phyloP scores from a whole-genome alignment of 2,797 vertebrate species.

The Pachyuromys duprasi region DNA sequence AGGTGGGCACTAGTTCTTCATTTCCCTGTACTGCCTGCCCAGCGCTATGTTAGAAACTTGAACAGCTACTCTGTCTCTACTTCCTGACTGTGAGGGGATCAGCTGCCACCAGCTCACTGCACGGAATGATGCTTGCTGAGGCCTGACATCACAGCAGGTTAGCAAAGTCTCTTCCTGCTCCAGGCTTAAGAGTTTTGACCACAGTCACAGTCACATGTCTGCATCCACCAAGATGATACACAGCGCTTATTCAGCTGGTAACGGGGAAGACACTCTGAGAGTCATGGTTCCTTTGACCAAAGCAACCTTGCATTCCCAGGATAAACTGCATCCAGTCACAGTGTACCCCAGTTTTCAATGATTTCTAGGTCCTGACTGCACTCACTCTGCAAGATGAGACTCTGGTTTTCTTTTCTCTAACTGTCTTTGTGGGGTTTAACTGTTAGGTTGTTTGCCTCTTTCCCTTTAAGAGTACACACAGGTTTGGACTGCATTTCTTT shows the following conservation, averaged over 20 bases:
- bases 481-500: no score
- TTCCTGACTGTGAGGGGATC: background rate
- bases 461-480: background rate
- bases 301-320: background rate
- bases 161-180: background rate
- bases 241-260: fast-evolving
- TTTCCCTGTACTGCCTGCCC: fast-evolving
- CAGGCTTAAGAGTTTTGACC: background rate
- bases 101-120: background rate
- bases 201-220: background rate
- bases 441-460: fast-evolving
- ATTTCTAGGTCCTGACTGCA: background rate
- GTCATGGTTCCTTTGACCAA: background rate
- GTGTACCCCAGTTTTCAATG: no score
- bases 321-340: background rate
- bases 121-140: background rate
- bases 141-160: background rate
- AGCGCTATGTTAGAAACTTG: fast-evolving
- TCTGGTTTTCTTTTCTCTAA: background rate
- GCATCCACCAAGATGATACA: fast-evolving
- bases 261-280: background rate
- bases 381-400: no score
- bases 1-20: fast-evolving
- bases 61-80: background rate
- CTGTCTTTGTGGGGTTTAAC: no score